Evolutionary conservation across 2,113 vertebrate species (phyloP).

Genomic region (Entelurus aequoreus): DNA sequence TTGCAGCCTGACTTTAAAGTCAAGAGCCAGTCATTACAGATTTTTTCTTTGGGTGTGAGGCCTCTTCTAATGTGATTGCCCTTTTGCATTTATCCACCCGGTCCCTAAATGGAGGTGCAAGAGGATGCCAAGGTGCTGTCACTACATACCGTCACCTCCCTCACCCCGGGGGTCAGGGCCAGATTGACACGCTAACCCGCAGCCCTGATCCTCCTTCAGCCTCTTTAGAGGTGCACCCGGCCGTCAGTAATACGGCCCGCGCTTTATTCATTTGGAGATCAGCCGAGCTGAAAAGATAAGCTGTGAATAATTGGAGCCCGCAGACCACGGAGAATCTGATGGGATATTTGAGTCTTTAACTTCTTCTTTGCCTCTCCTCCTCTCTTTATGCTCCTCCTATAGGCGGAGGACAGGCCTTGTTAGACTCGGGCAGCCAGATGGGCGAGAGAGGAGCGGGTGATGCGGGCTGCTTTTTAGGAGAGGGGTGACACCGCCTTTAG

Average conservation of each 20-base stretch:
- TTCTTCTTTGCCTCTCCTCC: constrained; percentile 33
- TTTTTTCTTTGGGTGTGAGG: constrained; percentile 42
- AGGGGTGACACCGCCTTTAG: constrained; percentile 58
- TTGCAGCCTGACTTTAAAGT: constrained; percentile 57
- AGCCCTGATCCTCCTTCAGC: constrained; percentile 72
- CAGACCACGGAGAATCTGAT: constrained; percentile 80
- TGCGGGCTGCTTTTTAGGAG: constrained; percentile 35
- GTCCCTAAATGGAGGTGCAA: constrained; percentile 60
- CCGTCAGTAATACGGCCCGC: constrained; percentile 82
- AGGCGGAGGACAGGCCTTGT: constrained; percentile 65
- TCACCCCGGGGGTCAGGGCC: constrained; percentile 75
- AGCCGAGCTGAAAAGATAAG: constrained; percentile 87
- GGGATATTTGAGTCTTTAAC: constrained; percentile 60
- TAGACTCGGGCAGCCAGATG: constrained; percentile 76
- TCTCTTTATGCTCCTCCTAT: constrained; percentile 47
- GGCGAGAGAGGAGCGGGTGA: constrained; percentile 71
- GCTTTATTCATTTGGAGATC: constrained; percentile 84
- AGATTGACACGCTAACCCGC: constrained; percentile 82
- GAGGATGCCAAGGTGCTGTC: constrained; percentile 71
- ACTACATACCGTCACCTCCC: constrained; percentile 72
- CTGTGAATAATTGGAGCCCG: constrained; percentile 91
- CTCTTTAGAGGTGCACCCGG: constrained; percentile 81
- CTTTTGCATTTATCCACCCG: constrained; percentile 68
- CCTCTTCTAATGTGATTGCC: constrained; percentile 69
- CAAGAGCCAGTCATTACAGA: constrained; percentile 48